Evolutionary conservation across 2,888 invertebrate species (phyloP).

Genomic region (Belgica antarctica): DNA sequence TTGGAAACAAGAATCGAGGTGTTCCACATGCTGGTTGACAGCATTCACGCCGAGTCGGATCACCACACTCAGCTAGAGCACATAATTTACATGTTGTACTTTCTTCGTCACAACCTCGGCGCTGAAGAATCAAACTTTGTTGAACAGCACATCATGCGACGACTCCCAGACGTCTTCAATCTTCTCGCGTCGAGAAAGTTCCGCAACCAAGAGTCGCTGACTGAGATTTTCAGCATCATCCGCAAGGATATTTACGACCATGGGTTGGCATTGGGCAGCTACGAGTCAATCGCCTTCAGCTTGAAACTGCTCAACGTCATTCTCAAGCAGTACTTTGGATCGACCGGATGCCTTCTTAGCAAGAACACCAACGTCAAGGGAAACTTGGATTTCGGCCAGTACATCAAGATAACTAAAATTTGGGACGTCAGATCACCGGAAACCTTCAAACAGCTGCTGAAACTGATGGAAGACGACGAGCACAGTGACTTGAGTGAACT

Average conservation of each 20-base stretch:
- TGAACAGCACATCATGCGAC: conserved; percentile 17
- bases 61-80: background rate
- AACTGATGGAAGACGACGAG: background rate
- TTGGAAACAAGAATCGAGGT: conserved; percentile 17
- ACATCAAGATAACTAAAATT: background rate
- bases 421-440: conserved; percentile 20
- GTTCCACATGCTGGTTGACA: background rate
- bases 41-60: background rate
- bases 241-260: conserved; percentile 22
- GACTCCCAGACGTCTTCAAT: conserved; percentile 28
- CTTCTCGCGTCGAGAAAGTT: background rate
- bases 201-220: background rate
- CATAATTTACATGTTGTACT: background rate
- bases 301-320: conserved; percentile 18
- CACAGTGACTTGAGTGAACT: conserved; percentile 17
- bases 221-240: conserved; percentile 17
- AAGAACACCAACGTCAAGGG: background rate
- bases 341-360: background rate
- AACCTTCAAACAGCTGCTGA: background rate
- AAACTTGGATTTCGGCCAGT: background rate
- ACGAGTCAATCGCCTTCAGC: conserved; percentile 20
- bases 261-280: background rate
- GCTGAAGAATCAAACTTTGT: background rate
- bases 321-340: conserved; percentile 29
- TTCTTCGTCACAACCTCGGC: conserved; percentile 16